These are phyloP conservation scores for Pararge aegeria DNA, from an alignment of 1,140 invertebrate genomes.

Conservation along the genomic window DNA sequence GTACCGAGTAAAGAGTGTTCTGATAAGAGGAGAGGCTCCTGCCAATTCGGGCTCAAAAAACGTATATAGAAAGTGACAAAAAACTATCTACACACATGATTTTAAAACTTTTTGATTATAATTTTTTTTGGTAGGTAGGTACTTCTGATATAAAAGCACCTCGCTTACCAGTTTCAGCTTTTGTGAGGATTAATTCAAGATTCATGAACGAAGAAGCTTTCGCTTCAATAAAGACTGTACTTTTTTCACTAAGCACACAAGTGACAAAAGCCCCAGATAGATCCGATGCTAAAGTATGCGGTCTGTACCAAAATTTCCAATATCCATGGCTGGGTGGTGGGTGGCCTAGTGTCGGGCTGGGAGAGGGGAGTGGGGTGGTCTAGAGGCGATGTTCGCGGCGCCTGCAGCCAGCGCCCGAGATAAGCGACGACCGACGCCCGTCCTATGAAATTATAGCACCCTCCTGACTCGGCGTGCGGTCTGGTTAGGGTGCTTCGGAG, in stretches of 20 bases:
- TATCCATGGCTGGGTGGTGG: constrained; percentile 40
- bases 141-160: too few species aligned
- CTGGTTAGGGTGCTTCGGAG: constrained; percentile 1
- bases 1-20: too few species aligned
- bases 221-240: too few species aligned
- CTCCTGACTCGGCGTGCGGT: constrained; percentile 32
- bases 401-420: constrained; percentile 66
- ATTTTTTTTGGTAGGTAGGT: too few species aligned
- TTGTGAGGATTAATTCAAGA: too few species aligned
- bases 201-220: too few species aligned
- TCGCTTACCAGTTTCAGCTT: too few species aligned
- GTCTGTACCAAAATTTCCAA: constrained; percentile 54
- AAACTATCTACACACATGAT: too few species aligned
- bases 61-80: too few species aligned
- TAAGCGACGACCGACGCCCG: constrained; percentile 68
- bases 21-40: too few species aligned
- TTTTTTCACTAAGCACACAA: constrained; percentile 4
- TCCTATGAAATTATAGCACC: constrained; percentile 73
- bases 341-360: constrained; percentile 7
- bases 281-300: constrained; percentile 44
- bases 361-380: constrained; percentile 22
- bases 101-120: too few species aligned
- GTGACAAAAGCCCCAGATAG: constrained; percentile 26
- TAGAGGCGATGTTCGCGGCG: constrained; percentile 63
- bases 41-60: too few species aligned